Conservation (phyloP, 1,140 invertebrate genomes). For the Epicauta chinensis region DNA sequence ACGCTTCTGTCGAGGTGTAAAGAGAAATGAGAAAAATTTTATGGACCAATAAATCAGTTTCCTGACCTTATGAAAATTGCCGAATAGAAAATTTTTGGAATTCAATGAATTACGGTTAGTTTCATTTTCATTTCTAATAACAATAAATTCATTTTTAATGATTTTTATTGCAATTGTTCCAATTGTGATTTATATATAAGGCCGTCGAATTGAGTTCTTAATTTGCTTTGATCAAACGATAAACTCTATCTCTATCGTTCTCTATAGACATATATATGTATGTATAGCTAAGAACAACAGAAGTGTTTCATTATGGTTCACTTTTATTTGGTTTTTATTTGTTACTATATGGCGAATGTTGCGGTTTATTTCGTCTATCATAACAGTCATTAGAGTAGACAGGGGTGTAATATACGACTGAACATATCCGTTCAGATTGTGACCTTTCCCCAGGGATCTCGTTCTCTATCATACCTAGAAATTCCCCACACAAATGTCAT, state of each 20-base stretch:
- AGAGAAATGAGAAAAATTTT: not conserved
- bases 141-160: not conserved
- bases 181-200: conserved; percentile 1
- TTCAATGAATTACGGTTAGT: not conserved
- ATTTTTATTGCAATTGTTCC: not conserved
- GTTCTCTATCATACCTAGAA: conserved; percentile 14
- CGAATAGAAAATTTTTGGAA: conserved; percentile 1
- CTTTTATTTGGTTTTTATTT: conserved; percentile 17
- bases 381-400: conserved; percentile 20
- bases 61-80: conserved; percentile 4
- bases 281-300: not conserved
- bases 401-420: conserved; percentile 22
- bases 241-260: too few species aligned
- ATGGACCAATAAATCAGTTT: conserved; percentile 6
- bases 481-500: conserved; percentile 12
- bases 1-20: too few species aligned
- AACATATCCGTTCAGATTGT: conserved; percentile 22
- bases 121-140: conserved; percentile 4
- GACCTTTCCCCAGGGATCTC: conserved; percentile 13
- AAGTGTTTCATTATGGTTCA: conserved; percentile 12
- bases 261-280: conserved; percentile 1
- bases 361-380: conserved; percentile 20
- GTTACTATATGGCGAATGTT: conserved; percentile 14
- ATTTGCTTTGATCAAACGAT: not conserved
- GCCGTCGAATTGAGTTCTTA: too few species aligned